These are phyloP conservation scores for Sinocyclocheilus maitianheensis DNA, from an alignment of 2,113 vertebrate species.

Conservation along the genomic window DNA sequence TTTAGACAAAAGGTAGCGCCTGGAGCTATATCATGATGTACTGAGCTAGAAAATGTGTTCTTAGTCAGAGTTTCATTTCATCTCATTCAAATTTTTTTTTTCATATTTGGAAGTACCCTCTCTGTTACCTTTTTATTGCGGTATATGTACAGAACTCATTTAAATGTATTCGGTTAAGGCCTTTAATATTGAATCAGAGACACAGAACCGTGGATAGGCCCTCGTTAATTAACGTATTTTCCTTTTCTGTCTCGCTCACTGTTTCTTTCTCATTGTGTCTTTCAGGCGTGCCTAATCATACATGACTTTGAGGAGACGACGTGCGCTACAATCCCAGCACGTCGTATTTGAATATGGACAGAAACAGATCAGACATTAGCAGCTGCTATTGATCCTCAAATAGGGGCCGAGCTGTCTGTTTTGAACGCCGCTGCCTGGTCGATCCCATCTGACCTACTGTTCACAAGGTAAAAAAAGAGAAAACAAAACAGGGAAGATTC, in stretches of 20 bases:
- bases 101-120: slow-evolving; percentile 65
- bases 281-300: slow-evolving; percentile 64
- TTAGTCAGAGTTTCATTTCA: slow-evolving; percentile 68
- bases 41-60: slow-evolving; percentile 65
- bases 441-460: slow-evolving; percentile 72
- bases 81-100: slow-evolving; percentile 61
- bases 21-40: slow-evolving; percentile 68
- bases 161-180: slow-evolving; percentile 44
- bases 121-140: slow-evolving; percentile 54
- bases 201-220: slow-evolving; percentile 39
- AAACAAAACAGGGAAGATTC: slow-evolving; percentile 54
- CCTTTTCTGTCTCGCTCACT: slow-evolving; percentile 45
- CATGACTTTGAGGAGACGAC: slow-evolving; percentile 68
- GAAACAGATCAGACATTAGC: slow-evolving; percentile 69
- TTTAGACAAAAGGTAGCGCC: slow-evolving; percentile 78
- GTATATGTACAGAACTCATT: slow-evolving; percentile 51
- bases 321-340: slow-evolving; percentile 61
- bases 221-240: slow-evolving; percentile 61
- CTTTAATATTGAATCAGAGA: slow-evolving; percentile 52
- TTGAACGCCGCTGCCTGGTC: slow-evolving; percentile 62
- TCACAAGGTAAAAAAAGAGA: slow-evolving; percentile 58
- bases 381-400: slow-evolving; percentile 75
- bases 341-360: slow-evolving; percentile 75
- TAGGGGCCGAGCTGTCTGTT: slow-evolving; percentile 66
- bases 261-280: slow-evolving; percentile 50